These are phyloP conservation scores for Byasa hedistus DNA, from an alignment of 2,888 invertebrate species.

Conservation along the genomic window DNA sequence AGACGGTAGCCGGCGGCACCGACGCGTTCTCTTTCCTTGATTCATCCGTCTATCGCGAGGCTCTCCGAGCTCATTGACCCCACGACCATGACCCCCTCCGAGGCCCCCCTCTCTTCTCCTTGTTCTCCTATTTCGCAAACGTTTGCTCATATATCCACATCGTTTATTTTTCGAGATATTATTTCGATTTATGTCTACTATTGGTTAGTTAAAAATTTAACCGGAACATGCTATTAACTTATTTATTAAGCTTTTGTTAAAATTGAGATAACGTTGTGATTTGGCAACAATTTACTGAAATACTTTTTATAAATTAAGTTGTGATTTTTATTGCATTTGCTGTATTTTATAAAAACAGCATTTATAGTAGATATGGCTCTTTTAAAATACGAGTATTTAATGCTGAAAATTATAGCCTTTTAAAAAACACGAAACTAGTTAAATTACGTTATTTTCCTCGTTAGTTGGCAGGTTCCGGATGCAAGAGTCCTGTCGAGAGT, in stretches of 20 bases:
- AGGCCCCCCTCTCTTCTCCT: slow-evolving; percentile 35
- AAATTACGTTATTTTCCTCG: too few relatives aligned
- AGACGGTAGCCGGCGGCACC: slow-evolving; percentile 29
- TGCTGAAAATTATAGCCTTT: too few relatives aligned
- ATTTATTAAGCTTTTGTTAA: neutral
- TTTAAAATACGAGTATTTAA: too few relatives aligned
- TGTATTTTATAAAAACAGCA: too few relatives aligned
- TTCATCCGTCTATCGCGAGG: slow-evolving; percentile 49
- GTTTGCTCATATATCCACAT: slow-evolving; percentile 32
- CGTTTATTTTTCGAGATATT: slow-evolving; percentile 43
- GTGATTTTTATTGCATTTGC: too few relatives aligned
- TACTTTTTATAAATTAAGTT: neutral
- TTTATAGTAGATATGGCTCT: too few relatives aligned
- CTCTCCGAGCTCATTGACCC: slow-evolving; percentile 64
- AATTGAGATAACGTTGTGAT: neutral
- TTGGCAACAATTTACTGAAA: neutral
- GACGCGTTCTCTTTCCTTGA: slow-evolving; percentile 42
- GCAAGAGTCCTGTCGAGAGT: too few relatives aligned
- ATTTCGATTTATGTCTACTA: slow-evolving; percentile 32
- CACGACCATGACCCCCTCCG: slow-evolving; percentile 67
- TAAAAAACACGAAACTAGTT: too few relatives aligned
- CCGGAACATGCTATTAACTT: neutral
- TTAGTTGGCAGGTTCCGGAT: too few relatives aligned
- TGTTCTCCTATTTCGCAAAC: slow-evolving; percentile 39
- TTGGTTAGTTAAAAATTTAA: neutral